Evolutionary conservation across 2,888 invertebrate genomes (phyloP).

Genomic region (Drosophila antonietae): DNA sequence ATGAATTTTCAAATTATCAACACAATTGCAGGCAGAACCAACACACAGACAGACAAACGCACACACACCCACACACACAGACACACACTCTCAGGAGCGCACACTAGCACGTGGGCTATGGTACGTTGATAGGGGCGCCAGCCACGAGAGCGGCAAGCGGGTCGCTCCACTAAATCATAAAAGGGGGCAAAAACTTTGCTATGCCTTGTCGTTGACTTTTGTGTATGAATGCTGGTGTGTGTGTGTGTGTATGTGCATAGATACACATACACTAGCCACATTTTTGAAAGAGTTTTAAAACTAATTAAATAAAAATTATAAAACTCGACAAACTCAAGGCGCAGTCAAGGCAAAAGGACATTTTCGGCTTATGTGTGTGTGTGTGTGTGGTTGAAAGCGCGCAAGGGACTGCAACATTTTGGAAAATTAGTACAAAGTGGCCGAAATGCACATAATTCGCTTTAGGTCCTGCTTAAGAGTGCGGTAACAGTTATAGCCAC

Average conservation of each 20-base stretch:
- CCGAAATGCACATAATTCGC: constrained; percentile 62
- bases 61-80: constrained; percentile 25
- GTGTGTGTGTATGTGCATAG: constrained; percentile 25
- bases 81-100: constrained; percentile 4
- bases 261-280: constrained; percentile 39
- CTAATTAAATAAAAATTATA: constrained; percentile 81
- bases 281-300: constrained; percentile 77
- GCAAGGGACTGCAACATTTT: constrained; percentile 68
- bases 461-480: constrained; percentile 54
- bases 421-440: constrained; percentile 71
- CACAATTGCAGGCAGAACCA: constrained; percentile 80
- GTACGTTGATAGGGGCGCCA: constrained; percentile 49
- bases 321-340: constrained; percentile 77
- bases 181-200: constrained; percentile 76
- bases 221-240: constrained; percentile 4
- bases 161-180: constrained; percentile 69
- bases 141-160: constrained; percentile 10
- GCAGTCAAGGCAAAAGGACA: constrained; percentile 64
- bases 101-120: constrained; percentile 53
- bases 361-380: constrained; percentile 27
- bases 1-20: constrained; percentile 82
- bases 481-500: constrained; percentile 30
- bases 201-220: constrained; percentile 53
- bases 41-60: constrained; percentile 20
- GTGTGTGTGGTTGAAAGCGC: constrained; percentile 41